These are phyloP conservation scores for Sinella curviseta DNA, from an alignment of 1,140 invertebrate species.

Conservation along the genomic window DNA sequence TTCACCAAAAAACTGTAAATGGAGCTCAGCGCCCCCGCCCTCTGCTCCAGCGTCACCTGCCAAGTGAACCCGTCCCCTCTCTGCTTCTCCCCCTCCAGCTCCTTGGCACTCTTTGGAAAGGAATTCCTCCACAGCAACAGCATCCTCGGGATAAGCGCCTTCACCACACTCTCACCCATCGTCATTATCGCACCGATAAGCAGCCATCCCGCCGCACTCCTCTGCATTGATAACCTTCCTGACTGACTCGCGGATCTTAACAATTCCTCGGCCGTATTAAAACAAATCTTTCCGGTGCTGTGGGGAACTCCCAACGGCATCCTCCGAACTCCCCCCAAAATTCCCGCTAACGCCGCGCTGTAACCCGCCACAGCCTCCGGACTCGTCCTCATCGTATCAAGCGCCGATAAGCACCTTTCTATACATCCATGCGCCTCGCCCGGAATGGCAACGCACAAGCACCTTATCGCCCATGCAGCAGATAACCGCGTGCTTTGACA, in stretches of 20 bases:
- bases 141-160: conserved; percentile 86
- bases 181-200: conserved; percentile 96
- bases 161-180: conserved; percentile 82
- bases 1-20: conserved; percentile 91
- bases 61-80: conserved; percentile 98
- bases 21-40: conserved; percentile 91
- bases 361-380: conserved; percentile 93
- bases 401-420: conserved; percentile 70
- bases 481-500: conserved; percentile 86
- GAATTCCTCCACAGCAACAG: conserved; percentile 95
- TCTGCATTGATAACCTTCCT: conserved; percentile 86
- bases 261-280: conserved; percentile 95
- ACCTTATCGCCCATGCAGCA: conserved; percentile 90
- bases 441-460: conserved; percentile 65
- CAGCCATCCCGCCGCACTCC: conserved; percentile 96
- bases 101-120: conserved; percentile 92
- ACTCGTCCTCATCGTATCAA: conserved; percentile 85
- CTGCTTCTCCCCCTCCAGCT: conserved; percentile 94
- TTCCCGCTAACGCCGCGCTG: conserved; percentile 86
- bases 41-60: conserved; percentile 94
- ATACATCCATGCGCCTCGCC: conserved; percentile 54
- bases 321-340: conserved; percentile 84
- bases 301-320: conserved; percentile 95
- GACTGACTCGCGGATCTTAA: conserved; percentile 95
- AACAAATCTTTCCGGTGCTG: conserved; percentile 91